Percentiles rank a stretch among this genome's conserved stretches.
These are phyloP conservation scores for Odontothrips loti DNA, from an alignment of 2,888 invertebrate genomes.

Conservation along the genomic window DNA sequence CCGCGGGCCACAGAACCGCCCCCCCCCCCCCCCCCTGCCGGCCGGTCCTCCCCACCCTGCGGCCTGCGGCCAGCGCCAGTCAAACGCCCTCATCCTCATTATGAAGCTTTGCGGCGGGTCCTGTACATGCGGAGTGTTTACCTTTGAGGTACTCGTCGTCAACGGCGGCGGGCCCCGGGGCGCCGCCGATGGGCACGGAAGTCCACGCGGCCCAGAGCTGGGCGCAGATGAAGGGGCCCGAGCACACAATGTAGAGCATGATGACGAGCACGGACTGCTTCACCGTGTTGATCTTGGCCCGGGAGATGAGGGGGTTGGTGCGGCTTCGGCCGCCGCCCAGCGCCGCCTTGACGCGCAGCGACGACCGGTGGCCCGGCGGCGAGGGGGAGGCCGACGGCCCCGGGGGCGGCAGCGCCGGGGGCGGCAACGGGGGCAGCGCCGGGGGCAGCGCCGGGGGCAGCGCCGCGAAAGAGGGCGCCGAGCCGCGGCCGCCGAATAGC, in stretches of 20 bases:
- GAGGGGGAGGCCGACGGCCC: background rate
- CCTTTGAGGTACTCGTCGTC: slow-evolving; percentile 7
- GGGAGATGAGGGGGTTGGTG: slow-evolving; percentile 51
- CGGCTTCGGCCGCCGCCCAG: background rate
- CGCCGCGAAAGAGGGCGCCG: background rate
- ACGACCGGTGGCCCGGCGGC: background rate
- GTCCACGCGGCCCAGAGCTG: slow-evolving; percentile 61
- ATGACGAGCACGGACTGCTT: slow-evolving; percentile 59
- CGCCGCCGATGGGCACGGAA: slow-evolving; percentile 41
- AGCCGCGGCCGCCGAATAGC: too few relatives aligned
- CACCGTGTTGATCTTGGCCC: slow-evolving; percentile 60
- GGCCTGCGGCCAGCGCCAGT: too few relatives aligned
- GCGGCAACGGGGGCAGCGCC: background rate
- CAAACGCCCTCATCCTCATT: too few relatives aligned
- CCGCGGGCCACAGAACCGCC: too few relatives aligned
- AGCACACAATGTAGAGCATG: slow-evolving; percentile 63
- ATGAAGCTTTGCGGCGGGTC: too few relatives aligned
- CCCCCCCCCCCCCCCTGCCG: too few relatives aligned
- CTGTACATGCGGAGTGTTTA: background rate
- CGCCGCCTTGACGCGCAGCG: too few relatives aligned
- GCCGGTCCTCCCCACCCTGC: too few relatives aligned
- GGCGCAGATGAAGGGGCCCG: slow-evolving; percentile 62
- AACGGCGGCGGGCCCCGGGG: slow-evolving; percentile 28
- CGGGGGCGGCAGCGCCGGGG: background rate
- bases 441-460: background rate